Conservation (phyloP, 30 jellyfish, hydroid and myxozoan genomes). For the Phacellophora camtschatica region DNA sequence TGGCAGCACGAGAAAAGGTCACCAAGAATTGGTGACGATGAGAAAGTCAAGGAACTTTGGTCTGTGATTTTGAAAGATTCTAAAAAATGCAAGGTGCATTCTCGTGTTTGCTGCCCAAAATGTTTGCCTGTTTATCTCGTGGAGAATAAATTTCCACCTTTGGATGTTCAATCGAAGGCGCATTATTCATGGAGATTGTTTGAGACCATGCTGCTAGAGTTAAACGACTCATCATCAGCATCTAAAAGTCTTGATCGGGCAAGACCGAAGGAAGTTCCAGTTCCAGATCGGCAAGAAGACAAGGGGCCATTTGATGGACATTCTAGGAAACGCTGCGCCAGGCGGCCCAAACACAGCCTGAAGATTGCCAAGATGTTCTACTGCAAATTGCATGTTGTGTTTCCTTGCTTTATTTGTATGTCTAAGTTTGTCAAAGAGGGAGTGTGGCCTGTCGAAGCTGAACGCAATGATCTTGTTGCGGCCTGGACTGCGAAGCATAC, state of each 20-base stretch:
- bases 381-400: constrained; percentile 1
- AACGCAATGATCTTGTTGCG: background rate
- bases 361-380: background rate
- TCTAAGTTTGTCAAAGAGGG: constrained; percentile 18
- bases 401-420: constrained; percentile 48
- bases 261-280: too few species aligned
- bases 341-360: too few species aligned
- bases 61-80: background rate
- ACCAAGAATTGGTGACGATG: background rate
- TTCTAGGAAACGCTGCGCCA: too few species aligned
- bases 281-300: too few species aligned
- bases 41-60: background rate
- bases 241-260: too few species aligned
- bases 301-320: too few species aligned
- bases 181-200: constrained; percentile 23
- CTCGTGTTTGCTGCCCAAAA: background rate
- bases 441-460: constrained; percentile 30
- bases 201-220: constrained; percentile 1
- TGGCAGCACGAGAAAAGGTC: constrained; percentile 7
- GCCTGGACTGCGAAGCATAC: constrained; percentile 7
- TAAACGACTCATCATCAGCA: too few species aligned
- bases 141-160: constrained; percentile 3
- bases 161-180: constrained; percentile 15
- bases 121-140: constrained; percentile 18
- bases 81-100: background rate